Conservation (phyloP, 2,113 vertebrate genomes). For the Lophius piscatorius region DNA sequence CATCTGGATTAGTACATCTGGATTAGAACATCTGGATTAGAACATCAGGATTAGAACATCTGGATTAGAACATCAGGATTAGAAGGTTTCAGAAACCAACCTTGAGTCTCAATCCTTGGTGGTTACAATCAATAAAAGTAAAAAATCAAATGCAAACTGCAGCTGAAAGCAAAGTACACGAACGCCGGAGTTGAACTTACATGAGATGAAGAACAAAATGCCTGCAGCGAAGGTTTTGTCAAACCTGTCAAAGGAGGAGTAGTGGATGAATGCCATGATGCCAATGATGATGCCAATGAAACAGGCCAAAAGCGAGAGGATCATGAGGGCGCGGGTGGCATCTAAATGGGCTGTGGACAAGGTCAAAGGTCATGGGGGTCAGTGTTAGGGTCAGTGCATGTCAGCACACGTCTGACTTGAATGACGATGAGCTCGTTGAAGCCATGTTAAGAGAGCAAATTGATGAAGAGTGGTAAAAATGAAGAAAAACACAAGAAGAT, state of each 20-base stretch:
- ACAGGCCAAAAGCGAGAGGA: conserved; percentile 77
- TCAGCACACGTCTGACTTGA: conserved; percentile 1
- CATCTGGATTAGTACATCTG: too few relatives aligned
- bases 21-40: too few relatives aligned
- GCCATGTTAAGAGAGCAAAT: background rate
- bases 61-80: too few relatives aligned
- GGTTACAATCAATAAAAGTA: background rate
- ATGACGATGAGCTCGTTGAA: background rate
- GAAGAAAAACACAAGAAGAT: background rate
- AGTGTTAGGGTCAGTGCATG: conserved; percentile 14
- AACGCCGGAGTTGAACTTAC: conserved; percentile 58
- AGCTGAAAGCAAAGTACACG: background rate
- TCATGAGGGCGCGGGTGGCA: conserved; percentile 75
- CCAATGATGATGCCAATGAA: conserved; percentile 77
- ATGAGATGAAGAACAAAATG: conserved; percentile 80
- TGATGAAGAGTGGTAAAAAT: background rate
- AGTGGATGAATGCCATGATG: conserved; percentile 78
- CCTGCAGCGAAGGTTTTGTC: conserved; percentile 81
- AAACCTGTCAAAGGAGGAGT: conserved; percentile 76
- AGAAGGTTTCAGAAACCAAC: background rate
- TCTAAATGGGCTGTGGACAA: conserved; percentile 73
- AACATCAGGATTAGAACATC: too few relatives aligned
- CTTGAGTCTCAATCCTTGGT: background rate
- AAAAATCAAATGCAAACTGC: conserved; percentile 11
- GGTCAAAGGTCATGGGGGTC: conserved; percentile 54